phyloP scores from a whole-genome alignment of 2,797 vertebrate genomes.

The Chaetodon trifasciatus region DNA sequence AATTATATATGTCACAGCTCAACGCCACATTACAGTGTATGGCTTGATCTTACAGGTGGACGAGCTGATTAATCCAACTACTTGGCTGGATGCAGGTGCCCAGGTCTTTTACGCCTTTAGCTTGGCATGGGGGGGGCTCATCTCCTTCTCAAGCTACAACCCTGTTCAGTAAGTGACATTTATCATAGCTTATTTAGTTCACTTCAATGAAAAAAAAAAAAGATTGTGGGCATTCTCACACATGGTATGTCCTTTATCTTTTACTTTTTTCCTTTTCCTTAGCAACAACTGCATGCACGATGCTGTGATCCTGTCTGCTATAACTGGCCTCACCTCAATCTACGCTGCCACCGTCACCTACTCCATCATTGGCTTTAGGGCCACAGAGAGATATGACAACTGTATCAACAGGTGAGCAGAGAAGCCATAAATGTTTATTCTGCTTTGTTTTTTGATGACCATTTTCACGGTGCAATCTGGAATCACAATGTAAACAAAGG shows the following conservation, averaged over 20 bases:
- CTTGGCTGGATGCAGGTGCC: slow-evolving; percentile 95
- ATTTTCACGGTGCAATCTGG: not conserved
- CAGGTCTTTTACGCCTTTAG: slow-evolving; percentile 97
- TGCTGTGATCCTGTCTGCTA: slow-evolving; percentile 88
- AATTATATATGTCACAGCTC: not conserved
- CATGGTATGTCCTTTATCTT: not conserved
- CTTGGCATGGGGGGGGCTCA: slow-evolving; percentile 94
- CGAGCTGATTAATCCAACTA: slow-evolving; percentile 89
- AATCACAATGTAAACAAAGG: not conserved
- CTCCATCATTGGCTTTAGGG: slow-evolving; percentile 96
- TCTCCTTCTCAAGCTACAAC: slow-evolving; percentile 99
- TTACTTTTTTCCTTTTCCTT: not conserved
- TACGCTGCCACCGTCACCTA: slow-evolving; percentile 94
- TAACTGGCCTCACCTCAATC: slow-evolving; percentile 93
- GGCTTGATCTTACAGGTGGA: slow-evolving; percentile 79
- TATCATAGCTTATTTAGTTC: not conserved
- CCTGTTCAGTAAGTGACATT: slow-evolving; percentile 92
- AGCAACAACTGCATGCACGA: slow-evolving; percentile 97
- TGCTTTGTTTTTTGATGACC: not conserved
- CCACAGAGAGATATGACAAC: slow-evolving; percentile 90
- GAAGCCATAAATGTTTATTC: not conserved
- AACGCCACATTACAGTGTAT: not conserved
- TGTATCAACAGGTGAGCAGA: slow-evolving; percentile 88
- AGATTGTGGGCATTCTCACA: not conserved
- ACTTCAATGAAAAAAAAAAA: not conserved